phyloP scores from a whole-genome alignment of 2,888 invertebrate species.

The Conus canariensis region DNA sequence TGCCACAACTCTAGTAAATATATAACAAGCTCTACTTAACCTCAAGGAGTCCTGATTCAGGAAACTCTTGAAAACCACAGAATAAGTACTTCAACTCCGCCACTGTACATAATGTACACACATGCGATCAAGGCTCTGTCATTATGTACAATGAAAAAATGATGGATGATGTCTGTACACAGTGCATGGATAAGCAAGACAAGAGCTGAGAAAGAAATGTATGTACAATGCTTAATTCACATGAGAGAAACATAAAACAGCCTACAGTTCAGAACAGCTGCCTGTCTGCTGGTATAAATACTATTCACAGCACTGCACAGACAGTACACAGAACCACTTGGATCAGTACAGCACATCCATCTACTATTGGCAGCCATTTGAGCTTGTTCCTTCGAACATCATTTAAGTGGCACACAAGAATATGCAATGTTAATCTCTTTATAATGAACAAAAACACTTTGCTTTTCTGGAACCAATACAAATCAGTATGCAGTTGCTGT shows the following conservation, averaged over 20 bases:
- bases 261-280: not conserved
- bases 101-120: conserved; percentile 32
- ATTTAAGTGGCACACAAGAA: not conserved
- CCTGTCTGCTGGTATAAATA: conserved; percentile 19
- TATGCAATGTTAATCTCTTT: not conserved
- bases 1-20: conserved; percentile 20
- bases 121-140: not conserved
- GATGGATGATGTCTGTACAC: conserved; percentile 2
- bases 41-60: conserved; percentile 27
- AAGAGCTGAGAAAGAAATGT: not conserved
- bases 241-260: not conserved
- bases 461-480: not conserved
- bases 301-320: conserved; percentile 7
- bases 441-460: not conserved
- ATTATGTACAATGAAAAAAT: conserved; percentile 3
- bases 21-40: not conserved
- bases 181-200: not conserved
- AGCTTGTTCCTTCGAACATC: not conserved
- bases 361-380: conserved; percentile 14
- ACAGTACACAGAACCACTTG: not conserved
- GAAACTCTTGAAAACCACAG: conserved; percentile 9
- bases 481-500: too few relatives aligned
- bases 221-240: not conserved
- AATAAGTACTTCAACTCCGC: conserved; percentile 22
- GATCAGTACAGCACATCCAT: not conserved